A percentile compares a stretch with the other conserved stretches of the same genome.
Conservation (phyloP, 53 echinoderm and acorn worm genomes). For the Echinometra lucunter region DNA sequence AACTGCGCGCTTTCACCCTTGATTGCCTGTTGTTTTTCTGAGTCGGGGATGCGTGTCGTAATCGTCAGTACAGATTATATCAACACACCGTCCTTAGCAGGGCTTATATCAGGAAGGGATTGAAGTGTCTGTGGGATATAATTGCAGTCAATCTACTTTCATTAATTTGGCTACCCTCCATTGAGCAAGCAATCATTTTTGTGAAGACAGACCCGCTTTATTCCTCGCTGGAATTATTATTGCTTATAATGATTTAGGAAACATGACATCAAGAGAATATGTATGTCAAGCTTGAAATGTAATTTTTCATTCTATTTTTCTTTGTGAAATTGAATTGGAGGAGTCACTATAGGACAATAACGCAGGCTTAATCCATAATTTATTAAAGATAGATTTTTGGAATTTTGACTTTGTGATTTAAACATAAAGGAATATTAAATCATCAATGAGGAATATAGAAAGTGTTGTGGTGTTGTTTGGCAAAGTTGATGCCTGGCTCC, state of each 20-base stretch:
- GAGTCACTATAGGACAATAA: too few relatives aligned
- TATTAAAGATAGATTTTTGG: too few relatives aligned
- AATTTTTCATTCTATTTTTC: neutral
- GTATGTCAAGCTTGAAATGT: neutral
- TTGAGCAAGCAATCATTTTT: slow-evolving; percentile 43
- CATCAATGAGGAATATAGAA: too few relatives aligned
- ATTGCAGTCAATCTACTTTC: slow-evolving; percentile 25
- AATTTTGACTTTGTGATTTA: neutral
- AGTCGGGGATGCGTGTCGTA: slow-evolving; percentile 49
- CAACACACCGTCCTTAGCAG: slow-evolving; percentile 4
- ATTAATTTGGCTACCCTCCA: slow-evolving; percentile 1
- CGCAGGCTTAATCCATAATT: too few relatives aligned
- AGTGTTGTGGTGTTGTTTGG: too few relatives aligned
- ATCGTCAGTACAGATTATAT: slow-evolving; percentile 50
- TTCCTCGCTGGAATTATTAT: neutral
- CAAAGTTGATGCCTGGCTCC: too few relatives aligned
- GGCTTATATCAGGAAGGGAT: neutral
- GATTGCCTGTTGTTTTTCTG: slow-evolving; percentile 38
- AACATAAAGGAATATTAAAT: neutral
- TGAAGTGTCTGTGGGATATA: slow-evolving; percentile 5
- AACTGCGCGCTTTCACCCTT: slow-evolving; percentile 57
- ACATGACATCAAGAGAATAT: neutral
- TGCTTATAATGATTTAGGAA: neutral
- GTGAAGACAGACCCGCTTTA: neutral
- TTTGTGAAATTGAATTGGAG: too few relatives aligned